Evolutionary conservation across 2,888 invertebrate species (phyloP), one percentile per base, ranked within the genome.

Genomic region (Atethmia centrago): DNA sequence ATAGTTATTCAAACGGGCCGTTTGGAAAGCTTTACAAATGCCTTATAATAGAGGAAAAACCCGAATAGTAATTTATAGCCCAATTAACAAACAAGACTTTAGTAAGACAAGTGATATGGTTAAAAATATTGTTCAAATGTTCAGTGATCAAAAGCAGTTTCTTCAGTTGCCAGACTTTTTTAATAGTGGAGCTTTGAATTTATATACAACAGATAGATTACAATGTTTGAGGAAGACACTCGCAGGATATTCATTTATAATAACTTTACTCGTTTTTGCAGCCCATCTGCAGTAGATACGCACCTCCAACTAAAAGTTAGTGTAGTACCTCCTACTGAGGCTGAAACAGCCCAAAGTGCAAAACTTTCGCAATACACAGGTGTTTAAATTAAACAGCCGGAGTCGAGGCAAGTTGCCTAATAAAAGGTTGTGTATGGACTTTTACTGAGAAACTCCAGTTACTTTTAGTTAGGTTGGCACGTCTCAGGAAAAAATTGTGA

Each of bases 311-410:
- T 58, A 21, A 40, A 45, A 63, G 45, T 71, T 36, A 12, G 19
- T 59, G 16, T 31, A 42, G 16, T 7, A 31, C 14, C 19, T 53
- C 12, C 28, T 58, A 21, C 28, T 19, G 45, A 51, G 19, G 31
- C 63, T 53, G 56, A 64, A 63, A 71, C 56, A 42, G 31, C 21
- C n/a, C 12, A 42, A 76, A 71, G 56, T 71, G 65, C 31, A 16
- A 63, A 83, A 80, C 56, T 83, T 83, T 70, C 9, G 47, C 58
- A 65, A 74, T 56, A 77, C 62, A 62, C 67, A 55, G 72, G 67
- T 79, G 68, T 67, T 84, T 71, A 84, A 75, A 73, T 71, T 64
- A 73, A 79, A 71, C 28, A 55, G 45, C 66, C 61, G 16, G 12
- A 68, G 47, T 56, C 21, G 21, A 53, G 21, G 45, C 55, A 73